Percentiles rank a stretch among this genome's conserved stretches.
phyloP scores from a whole-genome alignment of 2,888 invertebrate genomes.

The Eumacrocentrus americanus region DNA sequence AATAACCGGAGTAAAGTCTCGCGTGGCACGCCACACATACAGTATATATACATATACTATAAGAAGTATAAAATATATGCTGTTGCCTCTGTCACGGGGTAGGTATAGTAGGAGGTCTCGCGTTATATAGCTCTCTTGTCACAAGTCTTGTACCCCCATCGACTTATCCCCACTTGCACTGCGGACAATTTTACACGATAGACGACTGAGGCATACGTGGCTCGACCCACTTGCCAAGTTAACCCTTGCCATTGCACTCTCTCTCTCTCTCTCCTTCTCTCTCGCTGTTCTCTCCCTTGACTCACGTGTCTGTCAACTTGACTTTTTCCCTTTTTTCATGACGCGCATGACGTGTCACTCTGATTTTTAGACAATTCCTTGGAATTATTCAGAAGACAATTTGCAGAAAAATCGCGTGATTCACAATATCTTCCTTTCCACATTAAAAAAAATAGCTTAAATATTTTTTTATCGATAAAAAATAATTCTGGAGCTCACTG shows the following conservation, averaged over 20 bases:
- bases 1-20: conserved; percentile 19
- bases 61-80: conserved; percentile 12
- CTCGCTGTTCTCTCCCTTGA: conserved; percentile 16
- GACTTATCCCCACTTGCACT: conserved; percentile 1
- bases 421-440: background rate
- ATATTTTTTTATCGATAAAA: background rate
- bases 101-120: background rate
- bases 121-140: conserved; percentile 24
- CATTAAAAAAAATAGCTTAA: background rate
- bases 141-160: background rate
- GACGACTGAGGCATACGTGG: conserved; percentile 45
- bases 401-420: background rate
- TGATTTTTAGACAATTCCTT: conserved; percentile 17
- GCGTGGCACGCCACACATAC: conserved; percentile 20
- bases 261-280: no score
- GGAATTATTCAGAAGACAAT: conserved; percentile 6
- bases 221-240: conserved; percentile 50
- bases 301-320: conserved; percentile 14
- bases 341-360: conserved; percentile 10
- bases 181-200: conserved; percentile 22
- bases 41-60: conserved; percentile 3
- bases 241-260: conserved; percentile 34
- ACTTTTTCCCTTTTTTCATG: conserved; percentile 16
- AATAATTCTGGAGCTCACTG: conserved; percentile 12
- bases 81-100: background rate